Evolutionary conservation across 2,113 vertebrate species (phyloP).

Genomic region (Sylvia atricapilla): DNA sequence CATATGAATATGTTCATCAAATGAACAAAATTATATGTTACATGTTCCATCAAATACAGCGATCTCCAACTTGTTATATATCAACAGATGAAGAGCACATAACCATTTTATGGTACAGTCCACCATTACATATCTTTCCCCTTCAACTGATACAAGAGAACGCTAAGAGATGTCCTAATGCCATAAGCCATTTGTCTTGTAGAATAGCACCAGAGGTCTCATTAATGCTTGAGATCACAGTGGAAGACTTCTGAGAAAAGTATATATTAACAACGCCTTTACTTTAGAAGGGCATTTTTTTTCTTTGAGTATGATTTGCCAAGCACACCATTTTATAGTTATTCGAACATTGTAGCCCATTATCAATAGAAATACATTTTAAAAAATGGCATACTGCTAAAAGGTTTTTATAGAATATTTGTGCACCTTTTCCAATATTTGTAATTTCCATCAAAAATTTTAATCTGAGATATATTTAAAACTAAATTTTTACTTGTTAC

Average conservation of each 20-base stretch:
- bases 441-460: neutral
- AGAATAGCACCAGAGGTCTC: neutral
- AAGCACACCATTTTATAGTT: neutral
- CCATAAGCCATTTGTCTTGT: neutral
- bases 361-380: neutral
- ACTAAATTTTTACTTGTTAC: neutral
- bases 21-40: neutral
- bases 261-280: neutral
- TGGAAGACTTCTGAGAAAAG: neutral
- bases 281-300: neutral
- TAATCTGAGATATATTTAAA: neutral
- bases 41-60: neutral
- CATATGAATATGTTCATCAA: neutral
- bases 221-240: neutral
- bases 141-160: neutral
- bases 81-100: neutral
- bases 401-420: neutral
- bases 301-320: neutral
- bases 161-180: neutral
- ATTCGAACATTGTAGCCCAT: neutral
- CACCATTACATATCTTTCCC: neutral
- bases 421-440: neutral
- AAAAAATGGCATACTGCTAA: neutral
- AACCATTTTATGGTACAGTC: neutral
- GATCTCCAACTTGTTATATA: neutral